Base-by-base conservation (phyloP, 2,113 vertebrate genomes). In the Orthochromis malagaraziensis region DNA sequence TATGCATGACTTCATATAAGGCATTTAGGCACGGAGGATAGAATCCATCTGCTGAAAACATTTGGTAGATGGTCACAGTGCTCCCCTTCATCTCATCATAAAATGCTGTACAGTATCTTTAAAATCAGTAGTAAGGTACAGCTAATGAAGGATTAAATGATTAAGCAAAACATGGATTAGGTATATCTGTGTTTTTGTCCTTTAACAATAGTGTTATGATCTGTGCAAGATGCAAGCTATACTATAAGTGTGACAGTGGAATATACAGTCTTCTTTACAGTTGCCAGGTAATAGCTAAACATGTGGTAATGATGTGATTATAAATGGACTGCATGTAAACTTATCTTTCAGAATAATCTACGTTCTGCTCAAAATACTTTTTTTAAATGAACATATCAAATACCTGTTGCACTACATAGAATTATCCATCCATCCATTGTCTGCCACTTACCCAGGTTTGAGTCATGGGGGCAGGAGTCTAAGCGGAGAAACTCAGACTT, bases 1-100 rank as follows among this genome's bases (percentile, higher is more conserved):
- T 86, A 87, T 60, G 83, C 88, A 83, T 85, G 79, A 89, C 58
- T 89, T 87, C 38, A 84, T 58, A 19, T 35, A 26, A 90, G 73
- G 85, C 63, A 91, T 93, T 87, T 70, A 45, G 85, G 2, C 57
- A 58, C 17, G 42, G 11, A 9, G 31, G 45, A 80, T 10, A 40
- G 11, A 77, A 55, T 35, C 53, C 6, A 60, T 60, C 9, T 49
- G 68, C 68, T 80, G 47, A 79, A 65, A 65, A 31, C 55, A 29
- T 21, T 79, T 14, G 33, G 79, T 31, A 26, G 40, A 82, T 47
- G 29, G 38, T 73, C 4, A 10, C 60, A 73, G 38, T 51, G 7
- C 79, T 58, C 65, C 21, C 38, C 79, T 57, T 75, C 51, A 26
- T 82, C n/a, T 77, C 42, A 85, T 83, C 12, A 63, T 53, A 24